Evolutionary conservation across 2,888 invertebrate genomes (phyloP), one percentile per base, ranked within the genome.

Genomic region (Fragum fragum): DNA sequence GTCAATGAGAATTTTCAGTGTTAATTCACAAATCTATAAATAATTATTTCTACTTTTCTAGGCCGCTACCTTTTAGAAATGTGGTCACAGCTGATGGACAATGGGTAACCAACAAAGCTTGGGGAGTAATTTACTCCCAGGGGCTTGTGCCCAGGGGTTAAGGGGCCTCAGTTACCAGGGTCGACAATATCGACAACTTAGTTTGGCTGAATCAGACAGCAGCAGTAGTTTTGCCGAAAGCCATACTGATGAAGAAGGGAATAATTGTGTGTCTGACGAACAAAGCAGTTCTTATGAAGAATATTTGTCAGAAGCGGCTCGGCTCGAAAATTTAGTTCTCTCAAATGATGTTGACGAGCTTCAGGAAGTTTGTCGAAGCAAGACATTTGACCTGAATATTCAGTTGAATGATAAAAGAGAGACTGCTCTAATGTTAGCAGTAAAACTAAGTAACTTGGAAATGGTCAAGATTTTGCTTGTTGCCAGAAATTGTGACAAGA

Each of bases 331-430:
- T 47, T 73, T 76, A 7, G 79, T 87, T 28, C 63, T 87, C n/a
- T 63, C 82, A 39, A 75, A 87, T 70, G 81, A 82, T 59, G 39
- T 55, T 18, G 78, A 76, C 7, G 72, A 78, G 29, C 66, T 88
- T 0, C 73, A 77, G 47, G 73, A 85, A 63, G 52, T 86, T 23
- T 83, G 83, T 71, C 57, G 77, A 6, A 78, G 85, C 16, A 63
- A 85, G 69, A 81, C 71, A 42, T 72, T 87, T 21, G 88, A 91
- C 75, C 79, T 90, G 18, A 92, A 90, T 66, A 79, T 87, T 29
- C 88, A 89, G 23, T 76, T 92, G 23, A 92, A 91, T 81, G 88
- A 90, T 18, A 88, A 89, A 61, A 83, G 86, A 29, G 91, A 92
- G 73, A 90, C 90, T 3, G 89, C 90, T 9, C 79, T 92, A n/a